Evolutionary conservation across 2,113 vertebrate species (phyloP).

Genomic region (Murina feae): DNA sequence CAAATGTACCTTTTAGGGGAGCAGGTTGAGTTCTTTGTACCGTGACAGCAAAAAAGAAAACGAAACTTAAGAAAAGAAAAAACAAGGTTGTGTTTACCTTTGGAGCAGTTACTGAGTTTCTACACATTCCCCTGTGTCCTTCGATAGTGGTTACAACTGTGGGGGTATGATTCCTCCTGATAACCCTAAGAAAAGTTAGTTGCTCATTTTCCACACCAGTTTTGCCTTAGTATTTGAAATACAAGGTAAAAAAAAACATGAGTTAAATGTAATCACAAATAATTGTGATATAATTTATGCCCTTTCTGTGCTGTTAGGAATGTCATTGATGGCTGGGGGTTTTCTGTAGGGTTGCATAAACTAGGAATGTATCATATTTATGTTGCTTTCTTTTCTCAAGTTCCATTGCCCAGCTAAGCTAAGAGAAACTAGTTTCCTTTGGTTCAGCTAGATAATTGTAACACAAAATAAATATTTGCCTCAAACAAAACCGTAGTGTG

Average conservation of each 20-base stretch:
- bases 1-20: background rate
- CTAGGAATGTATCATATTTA: background rate
- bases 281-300: conserved; percentile 44
- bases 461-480: background rate
- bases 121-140: background rate
- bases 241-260: background rate
- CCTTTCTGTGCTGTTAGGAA: conserved; percentile 76
- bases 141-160: background rate
- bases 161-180: background rate
- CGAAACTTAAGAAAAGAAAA: background rate
- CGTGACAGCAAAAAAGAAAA: background rate
- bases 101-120: background rate
- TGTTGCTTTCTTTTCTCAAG: background rate
- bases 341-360: background rate
- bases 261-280: background rate
- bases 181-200: conserved; percentile 8
- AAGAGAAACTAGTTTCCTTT: background rate
- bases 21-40: background rate
- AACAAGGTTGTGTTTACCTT: background rate
- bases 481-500: background rate
- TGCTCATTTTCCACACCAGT: background rate
- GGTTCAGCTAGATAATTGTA: conserved; percentile 4
- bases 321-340: conserved; percentile 65
- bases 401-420: background rate
- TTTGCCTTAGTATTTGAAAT: conserved; percentile 12